Base-by-base conservation (phyloP, 2,797 vertebrate genomes). In the Tympanoctomys barrerae region DNA sequence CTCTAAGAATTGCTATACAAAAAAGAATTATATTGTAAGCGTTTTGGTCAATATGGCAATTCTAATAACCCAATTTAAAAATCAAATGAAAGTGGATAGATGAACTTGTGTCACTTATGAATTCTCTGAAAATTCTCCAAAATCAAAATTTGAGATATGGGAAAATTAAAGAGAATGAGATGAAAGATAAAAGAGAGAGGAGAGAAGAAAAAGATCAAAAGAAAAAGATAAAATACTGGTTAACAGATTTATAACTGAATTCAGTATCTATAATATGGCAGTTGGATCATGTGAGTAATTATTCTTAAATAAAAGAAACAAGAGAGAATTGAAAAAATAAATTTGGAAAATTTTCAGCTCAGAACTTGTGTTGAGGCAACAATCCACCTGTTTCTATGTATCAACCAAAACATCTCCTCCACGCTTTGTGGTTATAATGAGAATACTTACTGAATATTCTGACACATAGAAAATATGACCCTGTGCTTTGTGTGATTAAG, bases 171-270 rank as follows among this genome's bases (percentile, higher is more conserved):
- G 10, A 54, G 64, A 16, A 1, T 7, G 0, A 21, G 19, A 59
- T 1, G 14, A 4, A 77, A 5, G 12, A 13, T 2, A 10, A 77
- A 1, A 61, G 2, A 11, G 1, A 21, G 19, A 70, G 1, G 14
- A 5, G 11, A 11, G 12, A 13, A 3, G 9, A 54, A 1, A 61
- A 4, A 16, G 57, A 49, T 6, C 5, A 11, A 6, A 70, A 28
- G 1, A 12, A 18, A 31, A 54, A 68, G 36, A 16, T 42, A 57
- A 18, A 14, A 42, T 31, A 5, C 2, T 8, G 7, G 7, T 83
- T 19, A 87, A n/a, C 21, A 33, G 2, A 61, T 5, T 1, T 21
- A 26, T 31, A 54, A 70, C 5, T 33, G 52, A 39, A 24, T 77
- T 46, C 26, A 22, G 28, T 54, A 22, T 1, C 2, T 42, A 18